phyloP scores from a whole-genome alignment of 2,888 invertebrate genomes.

The Sminthurides aquaticus region DNA sequence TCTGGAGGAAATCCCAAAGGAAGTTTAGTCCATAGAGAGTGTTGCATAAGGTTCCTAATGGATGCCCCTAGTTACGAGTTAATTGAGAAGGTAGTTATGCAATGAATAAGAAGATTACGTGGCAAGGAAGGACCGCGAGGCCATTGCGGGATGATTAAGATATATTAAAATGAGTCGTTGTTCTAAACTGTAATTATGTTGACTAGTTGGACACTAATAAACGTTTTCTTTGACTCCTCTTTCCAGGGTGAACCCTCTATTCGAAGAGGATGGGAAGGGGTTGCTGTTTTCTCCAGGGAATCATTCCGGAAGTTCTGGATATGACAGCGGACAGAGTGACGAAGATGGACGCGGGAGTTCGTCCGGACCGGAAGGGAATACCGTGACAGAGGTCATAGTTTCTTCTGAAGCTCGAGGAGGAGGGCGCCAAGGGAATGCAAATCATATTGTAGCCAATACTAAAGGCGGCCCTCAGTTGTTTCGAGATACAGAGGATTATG shows the following conservation, averaged over 20 bases:
- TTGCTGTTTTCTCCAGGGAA: constrained; percentile 34
- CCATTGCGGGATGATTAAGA: too few relatives aligned
- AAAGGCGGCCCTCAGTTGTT: constrained; percentile 25
- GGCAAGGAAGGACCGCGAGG: too few relatives aligned
- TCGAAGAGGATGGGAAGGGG: constrained; percentile 36
- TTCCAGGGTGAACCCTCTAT: constrained; percentile 42
- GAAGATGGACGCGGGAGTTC: constrained; percentile 27
- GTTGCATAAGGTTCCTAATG: too few relatives aligned
- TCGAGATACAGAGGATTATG: constrained; percentile 34
- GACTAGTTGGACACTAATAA: too few relatives aligned
- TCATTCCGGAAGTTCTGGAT: constrained; percentile 40
- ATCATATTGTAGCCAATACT: constrained; percentile 10
- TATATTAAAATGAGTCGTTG: too few relatives aligned
- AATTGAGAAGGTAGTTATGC: too few relatives aligned
- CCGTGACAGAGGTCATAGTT: not conserved
- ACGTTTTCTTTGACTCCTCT: too few relatives aligned
- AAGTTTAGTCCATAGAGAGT: too few relatives aligned
- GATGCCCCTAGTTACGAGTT: too few relatives aligned
- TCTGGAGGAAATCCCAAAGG: too few relatives aligned
- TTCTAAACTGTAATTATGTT: too few relatives aligned
- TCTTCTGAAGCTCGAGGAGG: not conserved
- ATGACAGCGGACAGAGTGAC: constrained; percentile 41
- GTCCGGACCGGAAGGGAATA: not conserved
- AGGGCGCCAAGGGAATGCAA: constrained; percentile 19
- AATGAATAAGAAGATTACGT: too few relatives aligned